These are phyloP conservation scores for Lamprologus speciosus DNA, from an alignment of 2,113 vertebrate species.

Conservation along the genomic window DNA sequence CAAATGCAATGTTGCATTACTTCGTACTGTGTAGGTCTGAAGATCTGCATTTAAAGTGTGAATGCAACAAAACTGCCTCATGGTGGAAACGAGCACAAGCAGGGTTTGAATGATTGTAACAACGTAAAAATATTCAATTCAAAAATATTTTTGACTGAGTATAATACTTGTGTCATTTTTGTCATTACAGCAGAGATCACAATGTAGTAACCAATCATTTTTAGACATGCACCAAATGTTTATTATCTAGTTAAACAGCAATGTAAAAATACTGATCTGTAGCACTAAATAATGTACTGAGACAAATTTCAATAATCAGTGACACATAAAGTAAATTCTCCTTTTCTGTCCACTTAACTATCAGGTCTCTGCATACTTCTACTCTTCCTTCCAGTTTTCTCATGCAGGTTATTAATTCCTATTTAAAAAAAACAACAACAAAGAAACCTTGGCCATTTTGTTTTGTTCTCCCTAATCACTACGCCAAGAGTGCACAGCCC, in stretches of 20 bases:
- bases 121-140: neutral
- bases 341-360: neutral
- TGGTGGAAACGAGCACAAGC: neutral
- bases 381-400: neutral
- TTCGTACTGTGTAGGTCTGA: neutral
- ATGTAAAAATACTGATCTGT: neutral
- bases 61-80: neutral
- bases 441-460: conserved; percentile 4
- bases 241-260: neutral
- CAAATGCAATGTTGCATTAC: neutral
- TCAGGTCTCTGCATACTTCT: neutral
- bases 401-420: neutral
- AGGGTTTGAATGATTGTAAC: neutral
- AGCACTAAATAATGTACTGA: neutral
- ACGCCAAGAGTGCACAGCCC: conserved; percentile 4
- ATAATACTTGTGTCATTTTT: neutral
- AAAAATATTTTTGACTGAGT: neutral
- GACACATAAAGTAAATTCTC: neutral
- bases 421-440: neutral
- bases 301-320: neutral
- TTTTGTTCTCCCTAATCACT: conserved; percentile 14
- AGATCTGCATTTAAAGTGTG: neutral
- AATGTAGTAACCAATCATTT: neutral
- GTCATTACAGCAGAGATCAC: neutral
- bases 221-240: neutral